A percentile compares a stretch with the other conserved stretches of the same genome.
Conservation (phyloP, 2,797 vertebrate species). For the Crypturellus tataupa region DNA sequence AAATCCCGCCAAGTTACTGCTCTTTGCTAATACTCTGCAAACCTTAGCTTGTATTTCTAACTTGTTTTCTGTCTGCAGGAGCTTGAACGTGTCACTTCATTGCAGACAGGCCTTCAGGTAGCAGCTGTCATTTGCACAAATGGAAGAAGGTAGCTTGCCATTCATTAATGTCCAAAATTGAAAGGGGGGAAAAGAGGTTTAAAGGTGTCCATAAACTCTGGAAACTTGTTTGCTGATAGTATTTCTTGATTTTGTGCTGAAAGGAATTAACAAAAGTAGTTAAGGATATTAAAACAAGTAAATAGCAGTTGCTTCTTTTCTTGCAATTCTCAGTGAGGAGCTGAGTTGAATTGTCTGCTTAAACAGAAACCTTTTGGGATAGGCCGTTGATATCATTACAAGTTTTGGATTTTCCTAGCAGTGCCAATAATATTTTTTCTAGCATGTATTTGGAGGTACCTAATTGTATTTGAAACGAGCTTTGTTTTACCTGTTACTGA, state of each 20-base stretch:
- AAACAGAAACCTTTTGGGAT: not conserved
- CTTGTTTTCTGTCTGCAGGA: conserved; percentile 83
- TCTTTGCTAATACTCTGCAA: not conserved
- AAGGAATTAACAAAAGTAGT: not conserved
- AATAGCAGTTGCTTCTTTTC: not conserved
- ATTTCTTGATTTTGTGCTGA: not conserved
- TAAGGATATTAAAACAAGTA: not conserved
- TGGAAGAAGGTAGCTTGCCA: conserved; percentile 89
- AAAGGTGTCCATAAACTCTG: not conserved
- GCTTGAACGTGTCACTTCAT: conserved; percentile 93
- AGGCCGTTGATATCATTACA: fast-evolving
- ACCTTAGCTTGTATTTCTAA: not conserved
- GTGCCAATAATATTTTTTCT: not conserved
- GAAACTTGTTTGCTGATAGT: not conserved
- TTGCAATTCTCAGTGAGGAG: not conserved
- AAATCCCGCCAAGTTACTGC: not conserved
- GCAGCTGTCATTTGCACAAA: conserved; percentile 97
- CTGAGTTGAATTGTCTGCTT: not conserved
- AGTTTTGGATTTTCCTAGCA: not conserved
- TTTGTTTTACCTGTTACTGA: not conserved
- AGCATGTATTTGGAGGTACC: not conserved
- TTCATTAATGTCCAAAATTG: not conserved
- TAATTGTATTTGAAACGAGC: not conserved
- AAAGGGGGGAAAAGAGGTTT: not conserved
- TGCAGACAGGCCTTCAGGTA: conserved; percentile 93